Evolutionary conservation across 2,888 invertebrate species (phyloP).

Genomic region (Synergus japonicus): DNA sequence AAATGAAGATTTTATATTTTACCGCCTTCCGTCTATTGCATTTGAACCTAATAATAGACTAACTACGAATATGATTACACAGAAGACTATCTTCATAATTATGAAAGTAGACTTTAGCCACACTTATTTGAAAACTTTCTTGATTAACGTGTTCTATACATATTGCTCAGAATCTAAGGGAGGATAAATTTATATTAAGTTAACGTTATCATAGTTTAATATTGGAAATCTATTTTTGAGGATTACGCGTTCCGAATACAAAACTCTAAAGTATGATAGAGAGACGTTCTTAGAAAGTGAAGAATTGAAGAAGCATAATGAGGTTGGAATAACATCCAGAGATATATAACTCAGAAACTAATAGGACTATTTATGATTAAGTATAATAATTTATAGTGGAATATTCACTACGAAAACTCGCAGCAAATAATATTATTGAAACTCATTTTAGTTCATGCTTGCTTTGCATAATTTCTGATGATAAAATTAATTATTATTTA

Average conservation of each 20-base stretch:
- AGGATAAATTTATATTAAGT: background rate
- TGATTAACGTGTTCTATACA: background rate
- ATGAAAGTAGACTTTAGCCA: background rate
- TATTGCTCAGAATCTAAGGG: background rate
- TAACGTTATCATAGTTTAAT: constrained; percentile 7
- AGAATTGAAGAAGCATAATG: constrained; percentile 35
- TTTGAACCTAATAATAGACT: constrained; percentile 10
- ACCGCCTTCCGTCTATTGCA: background rate
- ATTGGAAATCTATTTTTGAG: constrained; percentile 28
- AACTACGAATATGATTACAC: background rate
- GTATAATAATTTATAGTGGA: constrained; percentile 18
- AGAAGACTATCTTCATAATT: background rate
- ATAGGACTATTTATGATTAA: constrained; percentile 16
- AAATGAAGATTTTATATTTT: constrained; percentile 22
- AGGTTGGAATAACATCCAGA: constrained; percentile 35
- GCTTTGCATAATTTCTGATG: background rate
- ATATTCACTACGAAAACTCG: background rate
- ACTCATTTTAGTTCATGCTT: background rate
- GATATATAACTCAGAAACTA: constrained; percentile 14
- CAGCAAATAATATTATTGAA: background rate
- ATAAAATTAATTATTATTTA: background rate
- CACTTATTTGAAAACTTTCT: background rate
- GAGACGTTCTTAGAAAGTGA: constrained; percentile 27
- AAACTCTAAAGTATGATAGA: constrained; percentile 22
- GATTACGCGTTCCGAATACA: constrained; percentile 4